These are phyloP conservation scores for Diorhabda sublineata DNA, from an alignment of 1,140 invertebrate species.

Conservation along the genomic window DNA sequence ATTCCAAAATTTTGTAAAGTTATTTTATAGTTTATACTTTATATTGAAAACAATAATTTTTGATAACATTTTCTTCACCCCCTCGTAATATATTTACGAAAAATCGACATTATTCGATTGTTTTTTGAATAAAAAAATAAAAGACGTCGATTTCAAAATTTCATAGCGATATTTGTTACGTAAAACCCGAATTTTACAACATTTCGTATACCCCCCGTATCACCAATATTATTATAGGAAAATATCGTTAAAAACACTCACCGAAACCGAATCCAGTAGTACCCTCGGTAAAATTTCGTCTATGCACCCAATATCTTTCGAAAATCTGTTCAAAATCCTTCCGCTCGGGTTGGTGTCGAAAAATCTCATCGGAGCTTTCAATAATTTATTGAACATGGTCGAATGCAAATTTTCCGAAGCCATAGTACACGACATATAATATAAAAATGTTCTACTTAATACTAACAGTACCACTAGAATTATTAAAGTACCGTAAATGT, in stretches of 20 bases:
- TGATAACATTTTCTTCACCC: too few species aligned
- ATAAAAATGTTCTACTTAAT: slow-evolving; percentile 56
- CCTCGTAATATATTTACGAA: too few species aligned
- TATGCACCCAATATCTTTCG: slow-evolving; percentile 74
- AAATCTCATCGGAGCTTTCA: slow-evolving; percentile 65
- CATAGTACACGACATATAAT: slow-evolving; percentile 71
- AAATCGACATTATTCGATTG: too few species aligned
- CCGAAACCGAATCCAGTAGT: slow-evolving; percentile 63
- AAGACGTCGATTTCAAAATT: too few species aligned
- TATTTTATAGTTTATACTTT: too few species aligned
- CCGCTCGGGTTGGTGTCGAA: slow-evolving; percentile 59
- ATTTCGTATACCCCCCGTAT: too few species aligned
- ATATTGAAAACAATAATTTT: too few species aligned
- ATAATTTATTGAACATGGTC: slow-evolving; percentile 56
- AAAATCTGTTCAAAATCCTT: slow-evolving; percentile 69
- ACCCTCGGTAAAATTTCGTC: slow-evolving; percentile 79
- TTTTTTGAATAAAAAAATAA: neutral
- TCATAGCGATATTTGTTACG: too few species aligned
- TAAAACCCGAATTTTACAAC: too few species aligned
- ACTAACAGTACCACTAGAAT: slow-evolving; percentile 44
- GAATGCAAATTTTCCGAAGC: slow-evolving; percentile 76
- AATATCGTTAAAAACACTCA: too few species aligned
- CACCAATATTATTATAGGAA: too few species aligned
- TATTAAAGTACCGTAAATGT: slow-evolving; percentile 47
- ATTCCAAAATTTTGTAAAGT: too few species aligned